phyloP scores from a whole-genome alignment of 2,888 invertebrate genomes.

The Hoplodrina ambigua region DNA sequence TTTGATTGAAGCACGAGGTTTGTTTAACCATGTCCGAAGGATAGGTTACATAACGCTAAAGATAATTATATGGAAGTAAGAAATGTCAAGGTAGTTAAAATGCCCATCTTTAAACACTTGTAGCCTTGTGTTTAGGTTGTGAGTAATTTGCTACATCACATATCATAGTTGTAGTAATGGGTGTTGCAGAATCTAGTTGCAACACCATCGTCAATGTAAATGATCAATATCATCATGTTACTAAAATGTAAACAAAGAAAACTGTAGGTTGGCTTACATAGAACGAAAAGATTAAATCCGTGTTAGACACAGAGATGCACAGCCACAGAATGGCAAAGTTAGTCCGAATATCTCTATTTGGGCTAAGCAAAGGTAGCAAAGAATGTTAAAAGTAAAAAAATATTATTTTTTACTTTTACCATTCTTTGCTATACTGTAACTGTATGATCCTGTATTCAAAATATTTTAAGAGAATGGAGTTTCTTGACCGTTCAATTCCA shows the following conservation, averaged over 20 bases:
- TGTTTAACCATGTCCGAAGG: constrained; percentile 29
- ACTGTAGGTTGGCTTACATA: neutral
- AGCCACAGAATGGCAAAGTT: neutral
- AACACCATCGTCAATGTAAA: neutral
- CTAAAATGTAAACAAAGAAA: constrained; percentile 2
- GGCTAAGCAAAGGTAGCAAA: too few relatives aligned
- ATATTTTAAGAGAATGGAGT: too few relatives aligned
- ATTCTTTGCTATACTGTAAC: too few relatives aligned
- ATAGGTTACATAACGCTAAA: constrained; percentile 52
- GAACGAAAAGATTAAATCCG: neutral
- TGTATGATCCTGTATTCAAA: too few relatives aligned
- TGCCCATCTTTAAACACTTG: constrained; percentile 48
- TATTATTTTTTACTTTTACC: too few relatives aligned
- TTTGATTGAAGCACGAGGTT: constrained; percentile 38
- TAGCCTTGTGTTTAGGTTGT: constrained; percentile 50
- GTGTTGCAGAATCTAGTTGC: constrained; percentile 10
- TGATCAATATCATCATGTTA: neutral
- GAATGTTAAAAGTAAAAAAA: too few relatives aligned
- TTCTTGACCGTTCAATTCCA: too few relatives aligned
- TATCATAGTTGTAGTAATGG: constrained; percentile 5
- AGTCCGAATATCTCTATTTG: too few relatives aligned
- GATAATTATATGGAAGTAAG: constrained; percentile 43
- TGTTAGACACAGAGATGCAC: neutral
- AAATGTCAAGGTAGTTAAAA: constrained; percentile 63
- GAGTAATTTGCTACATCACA: constrained; percentile 37